Base-by-base conservation (phyloP, 2,797 vertebrate genomes). In the Chrosomus eos region DNA sequence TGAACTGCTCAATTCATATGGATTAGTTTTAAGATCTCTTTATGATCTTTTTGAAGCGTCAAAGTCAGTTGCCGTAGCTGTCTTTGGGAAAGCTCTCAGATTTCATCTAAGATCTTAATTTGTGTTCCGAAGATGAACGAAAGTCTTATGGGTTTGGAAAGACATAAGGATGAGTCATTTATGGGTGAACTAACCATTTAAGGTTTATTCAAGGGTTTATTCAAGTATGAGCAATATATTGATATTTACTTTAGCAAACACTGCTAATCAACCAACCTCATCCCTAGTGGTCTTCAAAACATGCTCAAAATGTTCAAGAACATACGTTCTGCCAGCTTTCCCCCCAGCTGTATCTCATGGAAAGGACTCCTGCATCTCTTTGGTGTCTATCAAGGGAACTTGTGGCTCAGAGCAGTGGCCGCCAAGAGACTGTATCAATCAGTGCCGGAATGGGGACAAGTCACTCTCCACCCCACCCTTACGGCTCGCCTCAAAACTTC, bases 361-460 rank as follows among this genome's bases (percentile, higher is more conserved):
- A 83, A 77, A 88, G 40, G 92, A 83, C 89, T 85, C 67, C 83
- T 83, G 67, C 36, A 51, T 68, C 60, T 90, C 81, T 80, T 68
- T 86, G 71, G 67, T 73, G 86, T 88, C 85, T 90, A 82, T 89
- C 92, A 90, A 87, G 86, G 71, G 87, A 86, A 53, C 31, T 23
- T 28, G 64, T 33, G 67, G 82, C 86, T 87, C 82, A 93, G 92
- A 89, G 78, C 85, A 87, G 85, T 92, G 89, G 82, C 90, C 88
- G 83, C 86, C 91, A 91, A 89, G 89, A 91, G 93, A 93, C 93
- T 92, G 91, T 86, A 94, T 93, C 93, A 92, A 91, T 95, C 94
- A 94, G 94, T 90, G 87, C 93, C 89, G 88, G 93, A 94, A 94
- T 93, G 92, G 92, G 75, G 86, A 91, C 91, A 91, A 93, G 90